Evolutionary conservation across 2,797 vertebrate species (phyloP), one percentile per base, ranked within the genome.

Genomic region (Mormyrops attenuatus): DNA sequence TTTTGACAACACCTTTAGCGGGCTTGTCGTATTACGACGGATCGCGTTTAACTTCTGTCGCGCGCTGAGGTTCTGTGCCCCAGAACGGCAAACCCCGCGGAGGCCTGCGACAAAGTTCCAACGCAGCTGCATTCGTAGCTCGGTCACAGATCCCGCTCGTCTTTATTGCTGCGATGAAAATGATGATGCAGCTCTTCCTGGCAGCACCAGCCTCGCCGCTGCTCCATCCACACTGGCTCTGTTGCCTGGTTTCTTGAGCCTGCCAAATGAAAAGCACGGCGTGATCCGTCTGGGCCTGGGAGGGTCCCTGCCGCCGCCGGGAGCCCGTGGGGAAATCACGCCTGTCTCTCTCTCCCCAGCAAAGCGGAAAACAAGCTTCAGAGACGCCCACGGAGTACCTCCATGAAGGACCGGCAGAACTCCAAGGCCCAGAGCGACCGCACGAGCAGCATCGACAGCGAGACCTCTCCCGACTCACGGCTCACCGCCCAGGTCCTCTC

Each of bases 401-500:
- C 95, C 0, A 91, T 94, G 93, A 95, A 94, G 89, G 95, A 95
- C 90, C 92, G 94, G 80, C 95, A 95, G 92, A 95, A 93, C 92
- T 94, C 94, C 0, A 95, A 92, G 91, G 91, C 93, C 69, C 93
- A 94, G 89, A 94, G 92, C 0, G 94, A 95, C 91, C 92, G 93
- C 8, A 94, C 89, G 73, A 94, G 93, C 93, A 95, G 95, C 80
- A 84, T 95, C 0, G 95, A 96, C 90, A 95, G 94, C 22, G 95
- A 95, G 90, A 93, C 93, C 0, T 94, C 94, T 0, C 91, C 91
- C 0, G 95, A 96, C 90, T 94, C 93, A 38, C 90, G 93, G 38
- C 92, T 92, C 91, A 91, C 90, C 15, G 90, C 90, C 11, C 92
- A 92, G 92, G 92, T 92, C 73, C 38, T 41, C 38, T 80, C 7